Percentiles rank a stretch among this genome's conserved stretches.
phyloP scores from a whole-genome alignment of 2,797 vertebrate species.

The Chloroceryle inda region DNA sequence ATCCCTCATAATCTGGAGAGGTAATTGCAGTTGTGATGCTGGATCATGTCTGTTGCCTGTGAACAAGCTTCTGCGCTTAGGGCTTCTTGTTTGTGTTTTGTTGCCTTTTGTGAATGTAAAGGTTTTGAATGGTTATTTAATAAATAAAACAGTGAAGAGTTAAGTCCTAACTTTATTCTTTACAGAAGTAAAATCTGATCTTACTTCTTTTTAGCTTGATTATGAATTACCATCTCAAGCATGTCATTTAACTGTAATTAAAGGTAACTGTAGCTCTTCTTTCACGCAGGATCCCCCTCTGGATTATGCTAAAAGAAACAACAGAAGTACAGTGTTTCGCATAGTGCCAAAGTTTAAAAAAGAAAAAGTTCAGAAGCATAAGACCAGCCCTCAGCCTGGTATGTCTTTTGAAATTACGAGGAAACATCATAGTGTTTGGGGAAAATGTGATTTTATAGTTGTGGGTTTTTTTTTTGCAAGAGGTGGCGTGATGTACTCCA shows the following conservation, averaged over 20 bases:
- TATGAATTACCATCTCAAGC: not conserved
- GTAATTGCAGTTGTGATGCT: not conserved
- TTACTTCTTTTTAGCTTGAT: not conserved
- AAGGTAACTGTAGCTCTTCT: not conserved
- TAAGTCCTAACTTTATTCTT: not conserved
- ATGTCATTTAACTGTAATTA: not conserved
- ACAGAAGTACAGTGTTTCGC: conserved; percentile 94
- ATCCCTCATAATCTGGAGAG: not conserved
- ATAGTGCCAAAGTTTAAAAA: conserved; percentile 99
- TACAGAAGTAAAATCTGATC: not conserved
- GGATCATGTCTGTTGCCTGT: not conserved
- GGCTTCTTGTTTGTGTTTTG: not conserved
- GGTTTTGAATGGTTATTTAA: not conserved
- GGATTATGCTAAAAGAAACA: conserved; percentile 97
- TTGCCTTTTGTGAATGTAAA: not conserved
- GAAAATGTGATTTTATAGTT: not conserved
- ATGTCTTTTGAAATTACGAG: conserved; percentile 72
- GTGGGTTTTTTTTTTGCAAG: not conserved
- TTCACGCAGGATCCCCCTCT: conserved; percentile 90
- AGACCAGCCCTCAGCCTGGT: conserved; percentile 94
- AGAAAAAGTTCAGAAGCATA: conserved; percentile 92
- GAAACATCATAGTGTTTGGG: not conserved
- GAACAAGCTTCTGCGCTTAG: not conserved
- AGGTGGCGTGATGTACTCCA: not conserved
- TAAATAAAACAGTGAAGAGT: not conserved